phyloP scores from a whole-genome alignment of 1,140 invertebrate species.

The Pentalonia nigronervosa region DNA sequence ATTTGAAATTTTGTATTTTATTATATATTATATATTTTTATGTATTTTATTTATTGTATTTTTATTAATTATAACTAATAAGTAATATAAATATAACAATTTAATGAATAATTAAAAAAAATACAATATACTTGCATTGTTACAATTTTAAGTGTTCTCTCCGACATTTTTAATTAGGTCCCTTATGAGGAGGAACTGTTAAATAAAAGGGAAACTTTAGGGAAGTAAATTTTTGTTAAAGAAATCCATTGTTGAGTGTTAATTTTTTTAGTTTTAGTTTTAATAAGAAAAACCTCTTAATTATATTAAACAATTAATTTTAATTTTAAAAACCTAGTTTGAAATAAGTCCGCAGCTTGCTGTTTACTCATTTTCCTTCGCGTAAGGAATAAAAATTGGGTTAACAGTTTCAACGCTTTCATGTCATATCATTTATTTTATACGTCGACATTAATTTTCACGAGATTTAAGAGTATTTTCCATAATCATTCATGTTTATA shows the following conservation, averaged over 20 bases:
- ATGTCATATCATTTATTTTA: background rate
- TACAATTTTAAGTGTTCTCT: background rate
- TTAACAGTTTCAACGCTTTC: background rate
- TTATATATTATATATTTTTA: too few relatives aligned
- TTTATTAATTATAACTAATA: background rate
- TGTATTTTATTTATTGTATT: too few relatives aligned
- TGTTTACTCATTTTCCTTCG: background rate
- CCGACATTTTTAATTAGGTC: conserved; percentile 24
- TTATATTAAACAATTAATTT: conserved; percentile 41
- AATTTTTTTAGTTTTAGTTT: conserved; percentile 11
- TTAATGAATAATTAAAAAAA: background rate
- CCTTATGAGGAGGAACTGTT: background rate
- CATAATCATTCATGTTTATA: background rate
- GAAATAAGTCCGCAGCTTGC: background rate
- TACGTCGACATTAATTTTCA: background rate
- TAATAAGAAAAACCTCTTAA: conserved; percentile 53
- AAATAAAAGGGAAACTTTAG: background rate
- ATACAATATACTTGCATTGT: background rate
- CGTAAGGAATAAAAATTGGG: background rate
- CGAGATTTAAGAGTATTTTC: background rate
- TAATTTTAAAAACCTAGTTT: background rate
- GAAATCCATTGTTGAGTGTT: conserved; percentile 44
- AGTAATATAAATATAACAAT: background rate
- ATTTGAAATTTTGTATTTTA: too few relatives aligned
- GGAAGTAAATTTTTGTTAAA: conserved; percentile 36